Conservation (phyloP, 53 echinoderm and acorn worm genomes). For the Actinopyga echinites region DNA sequence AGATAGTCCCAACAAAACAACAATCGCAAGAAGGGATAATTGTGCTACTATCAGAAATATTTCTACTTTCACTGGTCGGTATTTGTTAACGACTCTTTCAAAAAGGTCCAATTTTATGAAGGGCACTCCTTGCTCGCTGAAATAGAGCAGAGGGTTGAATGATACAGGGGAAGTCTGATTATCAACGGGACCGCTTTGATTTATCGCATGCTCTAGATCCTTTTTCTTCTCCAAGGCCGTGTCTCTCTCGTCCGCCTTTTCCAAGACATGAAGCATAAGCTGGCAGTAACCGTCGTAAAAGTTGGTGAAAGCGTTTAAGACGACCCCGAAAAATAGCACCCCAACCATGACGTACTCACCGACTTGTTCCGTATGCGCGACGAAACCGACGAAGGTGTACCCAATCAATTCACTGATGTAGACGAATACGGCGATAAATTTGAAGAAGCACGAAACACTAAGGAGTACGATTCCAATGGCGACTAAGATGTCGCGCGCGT, state of each 20-base stretch:
- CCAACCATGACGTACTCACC: slow-evolving; percentile 64
- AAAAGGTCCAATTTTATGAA: slow-evolving; percentile 66
- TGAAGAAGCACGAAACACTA: slow-evolving; percentile 71
- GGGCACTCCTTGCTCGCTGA: slow-evolving; percentile 57
- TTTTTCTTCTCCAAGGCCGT: not conserved
- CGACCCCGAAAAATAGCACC: slow-evolving; percentile 62
- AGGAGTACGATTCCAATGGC: slow-evolving; percentile 58
- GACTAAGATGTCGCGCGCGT: slow-evolving; percentile 52
- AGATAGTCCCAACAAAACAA: slow-evolving; percentile 73
- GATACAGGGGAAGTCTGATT: no score
- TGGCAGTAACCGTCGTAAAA: slow-evolving; percentile 86
- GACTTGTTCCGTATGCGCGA: slow-evolving; percentile 69
- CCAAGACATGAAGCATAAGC: slow-evolving; percentile 56
- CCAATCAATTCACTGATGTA: slow-evolving; percentile 79
- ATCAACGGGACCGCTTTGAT: no score
- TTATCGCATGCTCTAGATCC: no score
- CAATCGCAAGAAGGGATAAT: slow-evolving; percentile 55
- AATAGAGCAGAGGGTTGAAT: not conserved
- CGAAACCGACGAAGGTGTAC: slow-evolving; percentile 90
- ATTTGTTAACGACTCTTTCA: slow-evolving; percentile 62
- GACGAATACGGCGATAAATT: slow-evolving; percentile 85
- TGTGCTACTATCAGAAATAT: slow-evolving; percentile 53
- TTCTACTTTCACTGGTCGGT: slow-evolving; percentile 67
- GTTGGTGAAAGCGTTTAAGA: slow-evolving; percentile 61
- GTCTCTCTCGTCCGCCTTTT: slow-evolving; percentile 59